phyloP scores from a whole-genome alignment of 1,140 invertebrate species.

The Eriocheir sinensis region DNA sequence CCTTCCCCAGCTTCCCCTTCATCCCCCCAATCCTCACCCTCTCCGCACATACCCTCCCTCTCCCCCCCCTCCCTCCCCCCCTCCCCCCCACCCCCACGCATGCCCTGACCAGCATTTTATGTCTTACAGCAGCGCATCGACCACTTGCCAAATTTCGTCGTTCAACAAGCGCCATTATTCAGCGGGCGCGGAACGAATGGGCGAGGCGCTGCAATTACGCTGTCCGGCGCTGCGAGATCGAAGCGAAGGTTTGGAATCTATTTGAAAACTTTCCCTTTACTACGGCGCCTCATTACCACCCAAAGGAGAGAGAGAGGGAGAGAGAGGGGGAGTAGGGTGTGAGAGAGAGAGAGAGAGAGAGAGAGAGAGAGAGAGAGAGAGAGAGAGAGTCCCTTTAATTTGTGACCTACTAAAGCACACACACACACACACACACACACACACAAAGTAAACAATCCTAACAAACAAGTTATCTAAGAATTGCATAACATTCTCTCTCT shows the following conservation, averaged over 20 bases:
- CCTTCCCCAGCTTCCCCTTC: background rate
- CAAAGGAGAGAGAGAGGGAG: background rate
- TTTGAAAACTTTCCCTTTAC: constrained; percentile 16
- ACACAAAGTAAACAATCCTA: too few relatives aligned
- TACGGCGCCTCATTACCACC: background rate
- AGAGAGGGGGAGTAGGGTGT: too few relatives aligned
- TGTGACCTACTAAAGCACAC: too few relatives aligned
- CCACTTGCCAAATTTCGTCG: background rate
- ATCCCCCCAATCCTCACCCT: background rate
- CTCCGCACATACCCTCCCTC: background rate
- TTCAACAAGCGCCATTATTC: background rate
- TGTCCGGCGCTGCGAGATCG: background rate
- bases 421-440: too few relatives aligned
- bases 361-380: too few relatives aligned
- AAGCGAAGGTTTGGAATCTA: background rate
- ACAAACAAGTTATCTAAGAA: too few relatives aligned
- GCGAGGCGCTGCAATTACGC: background rate
- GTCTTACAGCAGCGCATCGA: background rate
- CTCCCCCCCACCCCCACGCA: background rate
- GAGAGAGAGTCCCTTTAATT: too few relatives aligned
- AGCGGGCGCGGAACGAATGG: background rate
- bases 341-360: too few relatives aligned
- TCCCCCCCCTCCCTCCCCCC: background rate
- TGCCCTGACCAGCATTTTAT: background rate
- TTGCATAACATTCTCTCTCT: too few relatives aligned